Evolutionary conservation across 2,113 vertebrate genomes (phyloP), one percentile per base, ranked within the genome.

Genomic region (Epinephelus moara): DNA sequence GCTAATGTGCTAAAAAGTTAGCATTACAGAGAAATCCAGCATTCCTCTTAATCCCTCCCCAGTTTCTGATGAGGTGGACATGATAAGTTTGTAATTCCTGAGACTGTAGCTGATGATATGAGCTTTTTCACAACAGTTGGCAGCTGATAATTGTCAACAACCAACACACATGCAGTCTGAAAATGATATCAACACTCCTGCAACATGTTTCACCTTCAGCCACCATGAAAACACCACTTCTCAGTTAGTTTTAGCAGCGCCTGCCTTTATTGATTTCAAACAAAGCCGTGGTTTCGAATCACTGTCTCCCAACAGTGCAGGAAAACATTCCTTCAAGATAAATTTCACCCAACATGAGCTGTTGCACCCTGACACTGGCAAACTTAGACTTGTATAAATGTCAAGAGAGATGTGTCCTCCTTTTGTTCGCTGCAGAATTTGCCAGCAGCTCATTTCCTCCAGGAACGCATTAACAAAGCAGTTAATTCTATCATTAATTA

Each of bases 401-500:
- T 95, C 94, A 93, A 91, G 88, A 94, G 88, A 94, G 91, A 93
- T 82, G 85, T 93, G 89, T 92, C 90, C 86, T 93, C 89, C 89
- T 94, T 95, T 95, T 94, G 90, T 95, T 94, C 73, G 23, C 78
- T 37, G 63, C 80, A 45, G 88, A 90, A 88, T 91, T 86, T 86
- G 91, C 93, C 92, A 74, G 89, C 89, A 94, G 94, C 94, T 94
- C 92, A 92, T 92, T 92, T 93, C 94, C 94, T 94, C 91, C 53
- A 94, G 94, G 94, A 95, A 93, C 89, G 70, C 91, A 92, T 94
- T 94, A 94, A 95, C 94, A 95, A 94, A 94, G 94, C 94, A 90
- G 93, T 94, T 94, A 94, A 95, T 94, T 95, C 92, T 93, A 81
- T 92, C 93, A 94, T 96, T 95, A 95, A 96, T 96, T 95, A 94